These are phyloP conservation scores for Podabrus alpinus DNA, from an alignment of 2,888 invertebrate genomes.

Conservation along the genomic window DNA sequence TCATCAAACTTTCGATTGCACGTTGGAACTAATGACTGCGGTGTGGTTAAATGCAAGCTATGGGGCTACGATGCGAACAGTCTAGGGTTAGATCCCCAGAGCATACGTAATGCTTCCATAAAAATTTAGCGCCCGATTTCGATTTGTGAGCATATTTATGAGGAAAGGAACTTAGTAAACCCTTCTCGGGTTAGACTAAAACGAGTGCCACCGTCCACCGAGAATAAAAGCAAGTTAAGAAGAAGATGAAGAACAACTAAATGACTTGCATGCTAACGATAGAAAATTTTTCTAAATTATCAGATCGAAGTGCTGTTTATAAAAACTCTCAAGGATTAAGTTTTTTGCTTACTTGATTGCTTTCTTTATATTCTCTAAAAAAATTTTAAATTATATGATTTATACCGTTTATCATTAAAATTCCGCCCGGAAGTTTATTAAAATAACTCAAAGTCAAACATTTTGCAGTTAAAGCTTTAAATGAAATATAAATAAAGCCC, in stretches of 20 bases:
- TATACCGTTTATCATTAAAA: not conserved
- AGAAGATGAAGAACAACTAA: not conserved
- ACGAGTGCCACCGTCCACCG: not conserved
- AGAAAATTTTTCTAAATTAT: not conserved
- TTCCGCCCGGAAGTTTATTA: not conserved
- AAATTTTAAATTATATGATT: not conserved
- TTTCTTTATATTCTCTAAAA: not conserved
- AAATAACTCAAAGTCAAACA: not conserved
- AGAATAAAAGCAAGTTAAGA: not conserved
- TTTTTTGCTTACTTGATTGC: not conserved
- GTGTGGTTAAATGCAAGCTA: not conserved
- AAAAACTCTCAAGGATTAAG: not conserved
- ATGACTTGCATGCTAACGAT: not conserved
- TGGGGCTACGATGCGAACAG: not conserved
- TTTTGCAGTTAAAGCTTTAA: not conserved
- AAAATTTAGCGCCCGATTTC: not conserved
- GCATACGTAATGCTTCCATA: not conserved
- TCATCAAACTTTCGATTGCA: not conserved
- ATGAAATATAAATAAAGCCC: conserved; percentile 11
- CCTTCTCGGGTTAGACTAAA: not conserved
- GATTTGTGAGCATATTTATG: not conserved
- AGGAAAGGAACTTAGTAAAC: not conserved
- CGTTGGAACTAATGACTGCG: not conserved
- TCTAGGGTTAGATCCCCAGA: not conserved
- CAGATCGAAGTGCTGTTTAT: not conserved